Base-by-base conservation (phyloP, 2,797 vertebrate genomes). In the Anguilla megastoma region DNA sequence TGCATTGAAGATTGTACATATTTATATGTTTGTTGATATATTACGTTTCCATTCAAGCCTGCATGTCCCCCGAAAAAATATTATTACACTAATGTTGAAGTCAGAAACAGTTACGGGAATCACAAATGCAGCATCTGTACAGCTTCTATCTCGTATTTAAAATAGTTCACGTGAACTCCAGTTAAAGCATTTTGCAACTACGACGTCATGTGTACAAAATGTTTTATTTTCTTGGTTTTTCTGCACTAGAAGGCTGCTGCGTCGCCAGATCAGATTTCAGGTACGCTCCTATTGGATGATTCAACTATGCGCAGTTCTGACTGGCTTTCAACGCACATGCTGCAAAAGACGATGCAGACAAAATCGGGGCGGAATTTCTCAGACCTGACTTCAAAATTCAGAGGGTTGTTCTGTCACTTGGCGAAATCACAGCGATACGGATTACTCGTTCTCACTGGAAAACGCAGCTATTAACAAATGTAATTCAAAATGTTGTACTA, bases 231-330 rank as follows among this genome's bases (percentile, higher is more conserved):
- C 63, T 5, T 24, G 18, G 12, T 21, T 79, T 79, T 30, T 45
- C 45, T 21, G 3, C 33, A 36, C 12, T 24, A 21, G 45, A 41
- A 24, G 48, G n/a, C 45, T 50, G 87, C 41, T 60, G 30, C 4
- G 63, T 87, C 18, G 30, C 33, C 2, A 52, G 83, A 63, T 88
- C 82, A 27, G 18, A 71, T 88, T 85, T 88, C 87, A 85, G 87
- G 60, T 24, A 63, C 82, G 24, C 63, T 85, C 63, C 48, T n/a
- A 88, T 88, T 74, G 87, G 87, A 50, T 76, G 83, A 36, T 30
- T 48, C 50, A 21, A n/a, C 63, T 63, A 56, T 52, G 66, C 54
- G 36, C 63, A 1, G 33, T 5, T 79, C 50, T 56, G 50, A 87
- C 66, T 52, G 87, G 80, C 56, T 33, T 45, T 79, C 86, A 63